Percentiles rank a stretch among this genome's conserved stretches.
phyloP scores from a whole-genome alignment of 1,140 invertebrate species.

The Helicoverpa zea region DNA sequence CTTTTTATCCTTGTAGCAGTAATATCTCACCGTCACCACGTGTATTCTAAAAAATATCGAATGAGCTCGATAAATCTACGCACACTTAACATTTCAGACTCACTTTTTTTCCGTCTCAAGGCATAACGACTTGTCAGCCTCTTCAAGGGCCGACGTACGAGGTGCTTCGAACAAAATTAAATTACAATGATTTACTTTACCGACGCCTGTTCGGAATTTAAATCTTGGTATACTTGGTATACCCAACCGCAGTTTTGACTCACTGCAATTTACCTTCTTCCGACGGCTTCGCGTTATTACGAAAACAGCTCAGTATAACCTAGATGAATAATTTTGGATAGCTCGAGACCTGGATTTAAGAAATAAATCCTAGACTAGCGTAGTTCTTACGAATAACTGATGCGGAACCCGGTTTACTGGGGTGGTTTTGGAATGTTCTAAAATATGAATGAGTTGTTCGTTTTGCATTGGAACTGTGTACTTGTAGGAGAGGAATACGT shows the following conservation, averaged over 20 bases:
- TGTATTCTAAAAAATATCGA: too few species aligned
- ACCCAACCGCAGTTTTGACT: constrained; percentile 62
- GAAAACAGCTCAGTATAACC: constrained; percentile 34
- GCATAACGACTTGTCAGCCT: constrained; percentile 50
- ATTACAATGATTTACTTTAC: constrained; percentile 75
- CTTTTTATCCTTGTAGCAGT: too few species aligned
- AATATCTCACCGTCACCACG: too few species aligned
- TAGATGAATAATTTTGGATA: constrained; percentile 44
- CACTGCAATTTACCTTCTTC: constrained; percentile 53
- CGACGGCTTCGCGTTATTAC: constrained; percentile 20
- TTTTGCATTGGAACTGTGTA: background rate
- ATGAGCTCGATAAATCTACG: constrained; percentile 15
- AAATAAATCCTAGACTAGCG: constrained; percentile 16
- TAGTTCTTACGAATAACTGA: constrained; percentile 1
- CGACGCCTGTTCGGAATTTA: constrained; percentile 63
- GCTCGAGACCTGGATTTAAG: background rate
- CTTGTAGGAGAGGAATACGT: too few species aligned
- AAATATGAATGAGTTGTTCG: background rate
- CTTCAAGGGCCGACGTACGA: constrained; percentile 44
- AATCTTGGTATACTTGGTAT: constrained; percentile 55
- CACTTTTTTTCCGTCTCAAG: constrained; percentile 10
- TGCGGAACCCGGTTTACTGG: background rate
- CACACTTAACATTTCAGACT: constrained; percentile 13
- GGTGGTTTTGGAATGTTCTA: background rate
- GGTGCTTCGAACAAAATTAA: constrained; percentile 66